Percentiles rank a stretch among this genome's conserved stretches.
Evolutionary conservation across 2,113 vertebrate genomes (phyloP).

Genomic region (Macaca fascicularis): DNA sequence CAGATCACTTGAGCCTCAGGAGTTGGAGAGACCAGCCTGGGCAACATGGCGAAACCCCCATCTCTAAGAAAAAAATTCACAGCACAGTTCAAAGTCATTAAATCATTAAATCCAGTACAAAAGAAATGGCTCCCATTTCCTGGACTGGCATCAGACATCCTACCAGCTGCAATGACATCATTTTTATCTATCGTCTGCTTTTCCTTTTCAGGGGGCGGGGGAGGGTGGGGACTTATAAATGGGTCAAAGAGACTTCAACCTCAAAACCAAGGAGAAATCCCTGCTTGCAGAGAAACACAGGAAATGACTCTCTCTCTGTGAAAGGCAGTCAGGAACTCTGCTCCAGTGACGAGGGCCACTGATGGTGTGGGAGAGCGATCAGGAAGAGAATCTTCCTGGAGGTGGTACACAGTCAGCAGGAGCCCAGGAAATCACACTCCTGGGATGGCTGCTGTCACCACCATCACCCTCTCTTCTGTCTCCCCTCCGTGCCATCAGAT

Average conservation of each 20-base stretch:
- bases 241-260: constrained; percentile 33
- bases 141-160: constrained; percentile 47
- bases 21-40: too few species aligned
- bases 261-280: constrained; percentile 43
- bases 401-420: neutral
- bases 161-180: constrained; percentile 61
- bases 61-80: neutral
- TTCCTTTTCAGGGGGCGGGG: neutral
- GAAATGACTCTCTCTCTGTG: neutral
- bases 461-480: neutral
- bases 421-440: neutral
- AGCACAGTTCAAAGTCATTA: constrained; percentile 51
- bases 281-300: constrained; percentile 34
- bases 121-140: constrained; percentile 43
- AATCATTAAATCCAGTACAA: constrained; percentile 37
- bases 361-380: neutral
- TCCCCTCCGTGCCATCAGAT: neutral
- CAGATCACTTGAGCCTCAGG: too few species aligned
- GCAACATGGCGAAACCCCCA: too few species aligned
- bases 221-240: neutral
- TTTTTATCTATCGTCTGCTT: constrained; percentile 45
- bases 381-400: neutral
- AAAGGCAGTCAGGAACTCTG: constrained; percentile 29
- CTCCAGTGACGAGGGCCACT: neutral
- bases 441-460: neutral